Evolutionary conservation across 1,140 invertebrate genomes (phyloP), one percentile per base, ranked within the genome.

Genomic region (Zaprionus lachaisei): DNA sequence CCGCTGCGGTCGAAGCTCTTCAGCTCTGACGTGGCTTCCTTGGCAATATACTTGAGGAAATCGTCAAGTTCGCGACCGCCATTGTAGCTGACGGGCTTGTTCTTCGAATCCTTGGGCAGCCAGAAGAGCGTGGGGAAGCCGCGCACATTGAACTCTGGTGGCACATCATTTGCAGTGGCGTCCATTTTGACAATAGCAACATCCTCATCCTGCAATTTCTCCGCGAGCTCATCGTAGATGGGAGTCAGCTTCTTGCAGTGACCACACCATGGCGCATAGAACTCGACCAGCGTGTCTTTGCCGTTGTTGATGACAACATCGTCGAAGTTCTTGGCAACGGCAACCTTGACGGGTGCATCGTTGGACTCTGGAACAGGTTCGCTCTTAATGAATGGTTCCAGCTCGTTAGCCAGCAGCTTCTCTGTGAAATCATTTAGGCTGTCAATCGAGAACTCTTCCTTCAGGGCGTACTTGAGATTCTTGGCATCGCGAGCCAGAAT

Each of bases 221-320:
- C 96, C 56, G 97, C 99, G 31, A 99, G 94, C 93, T 99, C 98
- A 72, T 99, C 98, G 93, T 95, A 99, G 56, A 98, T 95, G 26
- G 99, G 99, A 1, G 97, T 95, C 17, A 99, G 94, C 93, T 97
- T 98, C 94, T 99, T 99, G 94, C 99, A 99, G 92, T 99, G 99
- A 77, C 99, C 99, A 93, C 99, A 99, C 98, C 98, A 99, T 1
- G 98, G 98, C 37, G 98, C 98, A 94, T 99, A 99, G 94, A 99
- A 99, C 93, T 99, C 98, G 78, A 99, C 96, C 5, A 99, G 94
- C 5, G 97, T 97, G 94, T 99, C 99, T 92, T 98, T 98, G 28
- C 94, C 96, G 80, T 97, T 97, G 92, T 99, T 96, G 7, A 95
- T 96, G 0, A 99, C 98, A 56, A 99, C 94, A 66, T 99, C 97